Evolutionary conservation across 64 coral and sea anemone genomes (phyloP).

Genomic region (Montipora efflorescens): DNA sequence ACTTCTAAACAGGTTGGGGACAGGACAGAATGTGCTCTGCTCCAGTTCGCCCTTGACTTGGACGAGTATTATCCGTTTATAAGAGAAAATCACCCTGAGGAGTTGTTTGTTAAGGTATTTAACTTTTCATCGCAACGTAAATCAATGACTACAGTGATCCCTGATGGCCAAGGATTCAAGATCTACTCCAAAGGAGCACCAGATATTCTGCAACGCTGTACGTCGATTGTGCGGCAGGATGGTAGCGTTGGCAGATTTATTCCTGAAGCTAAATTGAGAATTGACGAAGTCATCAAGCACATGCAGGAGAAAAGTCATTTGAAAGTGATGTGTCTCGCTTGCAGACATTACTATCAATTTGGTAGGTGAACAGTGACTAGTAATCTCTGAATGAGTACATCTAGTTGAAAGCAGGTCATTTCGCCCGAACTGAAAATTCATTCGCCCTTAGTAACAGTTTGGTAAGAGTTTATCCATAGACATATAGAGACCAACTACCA

Average conservation of each 20-base stretch:
- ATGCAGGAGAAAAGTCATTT: slow-evolving; percentile 59
- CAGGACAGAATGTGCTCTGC: slow-evolving; percentile 70
- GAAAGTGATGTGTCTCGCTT: slow-evolving; percentile 72
- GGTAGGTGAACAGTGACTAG: not conserved
- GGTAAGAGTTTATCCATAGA: too few species aligned
- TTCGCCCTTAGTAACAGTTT: too few species aligned
- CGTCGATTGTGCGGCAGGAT: slow-evolving; percentile 7
- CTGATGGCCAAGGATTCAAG: slow-evolving; percentile 11
- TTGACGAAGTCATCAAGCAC: slow-evolving; percentile 24
- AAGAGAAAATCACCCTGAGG: slow-evolving; percentile 49
- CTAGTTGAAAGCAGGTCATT: too few species aligned
- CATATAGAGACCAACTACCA: too few species aligned
- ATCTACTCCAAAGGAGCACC: slow-evolving; percentile 69
- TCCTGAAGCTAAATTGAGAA: not conserved
- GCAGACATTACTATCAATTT: slow-evolving; percentile 4
- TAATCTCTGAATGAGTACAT: too few species aligned
- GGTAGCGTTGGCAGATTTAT: slow-evolving; percentile 17
- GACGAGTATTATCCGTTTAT: slow-evolving; percentile 45
- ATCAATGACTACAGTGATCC: slow-evolving; percentile 65
- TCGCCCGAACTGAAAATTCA: too few species aligned
- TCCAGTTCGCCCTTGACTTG: slow-evolving; percentile 54
- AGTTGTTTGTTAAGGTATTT: slow-evolving; percentile 59
- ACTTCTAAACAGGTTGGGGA: slow-evolving; percentile 42
- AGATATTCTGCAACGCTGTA: slow-evolving; percentile 40
- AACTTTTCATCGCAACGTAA: slow-evolving; percentile 37